Evolutionary conservation across 30 jellyfish, hydroid and myxozoan species (phyloP), one percentile per base, ranked within the genome.

Genomic region (Catostylus mosaicus): DNA sequence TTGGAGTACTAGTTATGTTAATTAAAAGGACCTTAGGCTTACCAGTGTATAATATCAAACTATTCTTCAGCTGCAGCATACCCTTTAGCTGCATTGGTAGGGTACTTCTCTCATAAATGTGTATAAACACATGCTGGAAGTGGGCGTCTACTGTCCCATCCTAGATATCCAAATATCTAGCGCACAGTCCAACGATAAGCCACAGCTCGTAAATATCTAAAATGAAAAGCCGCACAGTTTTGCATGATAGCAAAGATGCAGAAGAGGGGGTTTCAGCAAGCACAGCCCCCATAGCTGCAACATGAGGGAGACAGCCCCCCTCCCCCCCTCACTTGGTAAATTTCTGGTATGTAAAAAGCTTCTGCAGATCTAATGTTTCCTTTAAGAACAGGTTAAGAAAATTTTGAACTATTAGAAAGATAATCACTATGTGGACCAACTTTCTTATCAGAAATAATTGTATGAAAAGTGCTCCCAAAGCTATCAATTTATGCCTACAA

Each of bases 51-150:
- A 40, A 40, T 40, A 40, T 14, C 54, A 40, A 5, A 50, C 63
- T 50, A 50, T 23, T 50, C 63, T 18, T 50, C 63, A 50, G 77
- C 52, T 6, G 77, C 46, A 32, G 83, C 83, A 71, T 14, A 71
- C 67, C 83, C 83, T 71, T 38, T 1, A 46, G 64, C 56, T 52
- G 38, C 62, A 46, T 68, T 23, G 36, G 81, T 32, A 9, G 81
- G 81, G 35, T 27, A 68, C 20, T 68, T 68, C 18, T 63, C 38
- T 40, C 81, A 30, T 31, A 68, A 32, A 68, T 68, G 81, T 56
- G 38, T 35, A 33, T 38, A 68, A 68, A 68, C 81, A 68, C 81
- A 68, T 31, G 81, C 81, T 31, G 81, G 81, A 34, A 68, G 81
- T 14, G 81, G 63, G 34, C 81, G 38, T 68, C 65, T 40, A 30